phyloP scores from a whole-genome alignment of 2,888 invertebrate species.

The Mimumesa dahlbomi region DNA sequence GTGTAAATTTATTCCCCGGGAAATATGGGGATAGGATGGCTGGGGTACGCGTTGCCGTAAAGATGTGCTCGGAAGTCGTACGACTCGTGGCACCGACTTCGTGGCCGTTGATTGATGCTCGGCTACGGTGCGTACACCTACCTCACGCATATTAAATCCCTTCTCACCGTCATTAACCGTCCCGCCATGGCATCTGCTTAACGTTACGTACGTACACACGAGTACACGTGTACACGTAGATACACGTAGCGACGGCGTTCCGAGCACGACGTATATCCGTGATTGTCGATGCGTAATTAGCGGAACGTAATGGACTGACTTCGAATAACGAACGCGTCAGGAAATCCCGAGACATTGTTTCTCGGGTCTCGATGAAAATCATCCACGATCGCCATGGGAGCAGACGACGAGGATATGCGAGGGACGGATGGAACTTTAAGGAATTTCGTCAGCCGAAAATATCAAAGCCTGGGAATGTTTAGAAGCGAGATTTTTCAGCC shows the following conservation, averaged over 20 bases:
- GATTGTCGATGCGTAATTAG: constrained; percentile 36
- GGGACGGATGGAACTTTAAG: constrained; percentile 34
- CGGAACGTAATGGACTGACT: constrained; percentile 17
- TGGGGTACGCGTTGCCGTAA: not conserved
- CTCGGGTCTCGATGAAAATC: not conserved
- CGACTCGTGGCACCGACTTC: constrained; percentile 40
- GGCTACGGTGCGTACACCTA: constrained; percentile 51
- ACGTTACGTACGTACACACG: constrained; percentile 34
- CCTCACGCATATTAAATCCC: constrained; percentile 67
- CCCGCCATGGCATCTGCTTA: constrained; percentile 48
- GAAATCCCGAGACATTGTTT: constrained; percentile 10
- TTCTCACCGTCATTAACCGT: constrained; percentile 67
- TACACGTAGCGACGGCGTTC: too few relatives aligned
- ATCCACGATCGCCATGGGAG: not conserved
- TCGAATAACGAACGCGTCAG: constrained; percentile 2
- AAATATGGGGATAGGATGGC: not conserved
- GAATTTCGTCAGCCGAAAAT: too few relatives aligned
- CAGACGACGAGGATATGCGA: constrained; percentile 43
- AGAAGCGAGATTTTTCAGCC: too few relatives aligned
- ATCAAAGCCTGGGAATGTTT: too few relatives aligned
- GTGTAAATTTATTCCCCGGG: too few relatives aligned
- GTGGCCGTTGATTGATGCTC: constrained; percentile 66
- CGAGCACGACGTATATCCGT: constrained; percentile 7
- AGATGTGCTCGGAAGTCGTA: constrained; percentile 36
- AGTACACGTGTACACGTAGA: constrained; percentile 3